A percentile compares a stretch with the other conserved stretches of the same genome.
Evolutionary conservation across 64 coral and sea anemone species (phyloP).

Genomic region (Stichodactyla helianthus): DNA sequence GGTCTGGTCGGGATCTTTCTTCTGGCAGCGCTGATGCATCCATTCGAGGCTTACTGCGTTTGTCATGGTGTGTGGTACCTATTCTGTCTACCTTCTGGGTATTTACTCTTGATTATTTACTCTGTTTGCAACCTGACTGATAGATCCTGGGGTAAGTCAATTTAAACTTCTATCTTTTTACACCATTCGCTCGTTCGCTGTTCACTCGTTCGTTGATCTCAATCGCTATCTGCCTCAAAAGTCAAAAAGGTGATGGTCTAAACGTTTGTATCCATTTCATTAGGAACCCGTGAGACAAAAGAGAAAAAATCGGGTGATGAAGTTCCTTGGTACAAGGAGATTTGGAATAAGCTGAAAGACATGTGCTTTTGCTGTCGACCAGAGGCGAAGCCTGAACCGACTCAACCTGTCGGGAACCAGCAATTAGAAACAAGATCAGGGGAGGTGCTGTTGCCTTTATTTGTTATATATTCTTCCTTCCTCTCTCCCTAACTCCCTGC

Average conservation of each 20-base stretch:
- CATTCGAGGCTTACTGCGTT: conserved; percentile 64
- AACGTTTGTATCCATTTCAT: not conserved
- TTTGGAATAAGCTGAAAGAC: conserved; percentile 34
- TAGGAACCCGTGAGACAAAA: conserved; percentile 63
- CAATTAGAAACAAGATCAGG: not conserved
- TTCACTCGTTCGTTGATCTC: too few species aligned
- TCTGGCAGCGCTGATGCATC: conserved; percentile 61
- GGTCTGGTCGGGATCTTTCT: conserved; percentile 55
- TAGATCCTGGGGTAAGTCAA: conserved; percentile 85
- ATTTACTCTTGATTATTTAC: conserved; percentile 85
- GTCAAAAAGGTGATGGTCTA: not conserved
- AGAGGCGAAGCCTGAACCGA: conserved; percentile 8
- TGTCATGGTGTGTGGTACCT: conserved; percentile 84
- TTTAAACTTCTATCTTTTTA: not conserved
- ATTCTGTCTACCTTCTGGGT: conserved; percentile 84
- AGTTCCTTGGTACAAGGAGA: conserved; percentile 39
- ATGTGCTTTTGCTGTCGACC: conserved; percentile 53
- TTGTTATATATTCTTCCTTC: not conserved
- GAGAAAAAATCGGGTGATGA: conserved; percentile 33
- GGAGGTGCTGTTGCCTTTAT: not conserved
- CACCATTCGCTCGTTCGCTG: not conserved
- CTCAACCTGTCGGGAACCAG: not conserved
- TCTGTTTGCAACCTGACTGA: conserved; percentile 89
- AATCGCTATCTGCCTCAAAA: not conserved
- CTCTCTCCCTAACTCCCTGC: not conserved